phyloP scores from a whole-genome alignment of 2,113 vertebrate genomes.

The Salvator merianae region DNA sequence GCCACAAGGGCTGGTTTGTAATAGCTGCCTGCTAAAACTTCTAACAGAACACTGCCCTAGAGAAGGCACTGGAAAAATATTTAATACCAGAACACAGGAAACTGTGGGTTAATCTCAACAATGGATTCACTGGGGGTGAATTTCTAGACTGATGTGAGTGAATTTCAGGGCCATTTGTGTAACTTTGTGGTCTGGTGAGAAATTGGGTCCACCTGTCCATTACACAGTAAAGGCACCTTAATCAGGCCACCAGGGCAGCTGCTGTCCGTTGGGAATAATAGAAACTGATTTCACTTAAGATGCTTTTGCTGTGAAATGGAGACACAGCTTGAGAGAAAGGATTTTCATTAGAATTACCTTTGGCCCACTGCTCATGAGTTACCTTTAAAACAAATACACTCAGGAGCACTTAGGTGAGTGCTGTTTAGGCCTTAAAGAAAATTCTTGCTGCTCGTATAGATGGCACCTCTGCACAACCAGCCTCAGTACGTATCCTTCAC shows the following conservation, averaged over 20 bases:
- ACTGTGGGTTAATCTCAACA: neutral
- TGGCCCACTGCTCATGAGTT: neutral
- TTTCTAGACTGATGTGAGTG: neutral
- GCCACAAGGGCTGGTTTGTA: neutral
- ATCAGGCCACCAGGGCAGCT: too few relatives aligned
- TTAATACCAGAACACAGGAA: neutral
- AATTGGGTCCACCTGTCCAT: neutral
- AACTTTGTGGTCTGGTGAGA: too few relatives aligned
- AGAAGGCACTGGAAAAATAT: neutral
- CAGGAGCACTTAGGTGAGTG: neutral
- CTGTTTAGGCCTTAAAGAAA: neutral
- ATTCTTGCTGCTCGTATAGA: neutral
- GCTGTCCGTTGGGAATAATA: too few relatives aligned
- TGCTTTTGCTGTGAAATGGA: too few relatives aligned
- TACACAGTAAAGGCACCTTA: too few relatives aligned
- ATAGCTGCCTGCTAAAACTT: neutral
- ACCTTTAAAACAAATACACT: neutral
- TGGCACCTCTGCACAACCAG: neutral
- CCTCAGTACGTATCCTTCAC: neutral
- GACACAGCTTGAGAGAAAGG: neutral
- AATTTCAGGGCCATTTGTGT: neutral
- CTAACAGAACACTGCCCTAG: neutral
- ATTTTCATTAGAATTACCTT: neutral
- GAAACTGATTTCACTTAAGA: too few relatives aligned
- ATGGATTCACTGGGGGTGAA: neutral